Percentiles rank a stretch among this genome's conserved stretches.
These are phyloP conservation scores for Sinosuthora webbiana DNA, from an alignment of 2,113 vertebrate species.

Conservation along the genomic window DNA sequence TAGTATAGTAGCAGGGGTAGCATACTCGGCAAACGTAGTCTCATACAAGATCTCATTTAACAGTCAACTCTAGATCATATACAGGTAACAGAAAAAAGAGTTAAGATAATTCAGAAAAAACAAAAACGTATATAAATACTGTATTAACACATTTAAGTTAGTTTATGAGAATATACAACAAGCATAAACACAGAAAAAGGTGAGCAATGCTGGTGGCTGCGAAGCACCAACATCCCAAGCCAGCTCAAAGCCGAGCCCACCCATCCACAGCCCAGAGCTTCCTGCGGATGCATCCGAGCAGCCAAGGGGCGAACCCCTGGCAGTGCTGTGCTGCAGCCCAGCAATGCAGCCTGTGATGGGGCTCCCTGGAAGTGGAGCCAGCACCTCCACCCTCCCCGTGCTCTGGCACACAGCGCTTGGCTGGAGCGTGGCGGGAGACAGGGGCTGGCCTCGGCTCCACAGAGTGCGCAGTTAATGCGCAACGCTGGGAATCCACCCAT, in stretches of 20 bases:
- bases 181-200: constrained; percentile 12
- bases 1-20: constrained; percentile 33
- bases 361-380: accelerated
- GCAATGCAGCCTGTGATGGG: not conserved
- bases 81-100: constrained; percentile 56
- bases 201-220: not conserved
- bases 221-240: not conserved
- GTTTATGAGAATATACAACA: constrained; percentile 52
- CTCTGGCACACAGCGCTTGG: not conserved
- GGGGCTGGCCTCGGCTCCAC: not conserved
- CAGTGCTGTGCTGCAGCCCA: not conserved
- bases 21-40: constrained; percentile 5
- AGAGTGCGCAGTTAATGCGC: not conserved
- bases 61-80: constrained; percentile 65
- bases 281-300: not conserved
- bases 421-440: accelerated
- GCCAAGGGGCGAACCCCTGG: not conserved
- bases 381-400: not conserved
- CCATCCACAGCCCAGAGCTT: not conserved
- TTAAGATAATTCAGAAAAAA: constrained; percentile 15
- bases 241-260: not conserved
- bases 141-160: constrained; percentile 61
- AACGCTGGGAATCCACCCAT: not conserved
- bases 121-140: constrained; percentile 55
- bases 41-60: constrained; percentile 47